Evolutionary conservation across 1,140 invertebrate genomes (phyloP), one percentile per base, ranked within the genome.

Genomic region (Mamestra configurata): DNA sequence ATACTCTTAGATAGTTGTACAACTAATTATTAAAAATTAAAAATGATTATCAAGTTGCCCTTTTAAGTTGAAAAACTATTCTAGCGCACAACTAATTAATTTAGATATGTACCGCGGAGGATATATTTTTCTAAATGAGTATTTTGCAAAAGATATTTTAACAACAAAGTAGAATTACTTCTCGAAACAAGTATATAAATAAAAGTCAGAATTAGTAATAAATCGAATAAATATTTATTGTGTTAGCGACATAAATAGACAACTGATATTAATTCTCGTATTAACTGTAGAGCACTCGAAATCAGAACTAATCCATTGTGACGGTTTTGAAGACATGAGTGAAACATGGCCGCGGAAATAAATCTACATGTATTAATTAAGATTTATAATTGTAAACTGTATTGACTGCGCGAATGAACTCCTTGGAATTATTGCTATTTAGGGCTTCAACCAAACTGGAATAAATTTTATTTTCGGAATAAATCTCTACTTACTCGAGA

Each of bases 161-260:
- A 55, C 22, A 55, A 55, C 53, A 24, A 55, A 55, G 20, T 4
- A 55, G 22, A 53, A 24, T 64, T 35, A 64, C 15, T 64, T 64
- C 31, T 64, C 7, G n/a, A 10, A 64, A 64, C 31, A 18, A 37
- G 59, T n/a, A 4, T 11, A 64, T 40, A 8, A 64, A n/a, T 37
- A 22, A 15, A 15, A 46, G 1, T 64, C 22, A 24, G 0, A 11
- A 55, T 24, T 1, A n/a, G 7, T 37, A 40, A 37, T n/a, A 27
- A 27, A 15, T 27, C 24, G 13, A 59, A 51, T 72, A 72, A 35
- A 37, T 72, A 72, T 72, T 73, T 20, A 73, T 57, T 35, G 27
- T 37, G 51, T 20, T 55, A 22, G 6, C 31, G 59, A n/a, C 66
- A 46, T 10, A n/a, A 46, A 68, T 46, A 24, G 20, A 8, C 22